Base-by-base conservation (phyloP, 2,888 invertebrate genomes). In the Aphrophora alni region DNA sequence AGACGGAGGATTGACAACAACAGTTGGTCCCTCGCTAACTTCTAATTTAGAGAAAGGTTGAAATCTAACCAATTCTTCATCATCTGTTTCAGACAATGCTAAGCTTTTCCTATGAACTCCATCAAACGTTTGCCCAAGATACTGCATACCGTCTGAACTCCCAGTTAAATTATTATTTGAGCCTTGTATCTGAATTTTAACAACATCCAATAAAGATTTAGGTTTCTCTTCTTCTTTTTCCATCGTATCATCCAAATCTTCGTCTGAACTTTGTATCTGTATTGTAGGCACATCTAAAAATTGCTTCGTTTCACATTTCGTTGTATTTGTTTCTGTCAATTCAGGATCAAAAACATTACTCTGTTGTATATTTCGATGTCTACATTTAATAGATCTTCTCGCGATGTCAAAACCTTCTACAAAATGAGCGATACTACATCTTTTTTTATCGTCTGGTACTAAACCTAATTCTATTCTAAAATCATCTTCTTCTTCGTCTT, bases 321-420 rank as follows among this genome's bases (percentile, higher is more conserved):
- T 44, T 38, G 75, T 24, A 27, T 28, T 38, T 73, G 73, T 28
- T 38, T 73, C 73, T 5, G 28, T 71, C 8, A 24, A 33, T 75
- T 80, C 80, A 0, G 70, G 26, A 68, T 80, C 75, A 75, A 80
- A 59, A 74, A 83, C 84, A 72, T 82, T 69, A 24, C 82, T 82
- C 0, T 38, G 70, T 26, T 82, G 75, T 28, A 82, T 77, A 76
- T 83, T 83, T 76, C 81, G 84, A 82, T 85, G 85, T 71, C 85
- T 82, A 78, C 86, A 85, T 83, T 93, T 94, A 87, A 95, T 94
- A 1, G 95, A 95, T 87, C 92, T 92, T 73, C 95, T 90, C 0
- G 94, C 95, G 82, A 96, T 95, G 87, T 96, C 95, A 87, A 92
- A 83, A 25, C 95, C 95, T 88, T 95, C 95, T 82, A 94, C 94